Conservation (phyloP, 2,888 invertebrate species). For the Meiosimyza decipiens region DNA sequence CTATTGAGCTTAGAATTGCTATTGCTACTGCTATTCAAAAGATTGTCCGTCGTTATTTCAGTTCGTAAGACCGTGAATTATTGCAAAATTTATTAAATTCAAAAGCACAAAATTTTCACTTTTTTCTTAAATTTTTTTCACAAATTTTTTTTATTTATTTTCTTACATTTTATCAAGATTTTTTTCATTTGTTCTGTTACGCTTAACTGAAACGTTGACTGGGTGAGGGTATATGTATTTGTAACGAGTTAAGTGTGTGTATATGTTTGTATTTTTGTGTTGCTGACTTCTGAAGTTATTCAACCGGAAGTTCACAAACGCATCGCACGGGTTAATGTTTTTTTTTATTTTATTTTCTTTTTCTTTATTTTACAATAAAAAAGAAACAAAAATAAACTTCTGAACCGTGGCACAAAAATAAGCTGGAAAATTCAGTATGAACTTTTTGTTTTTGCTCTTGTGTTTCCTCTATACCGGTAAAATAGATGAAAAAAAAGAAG, state of each 20-base stretch:
- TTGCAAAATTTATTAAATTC: too few relatives aligned
- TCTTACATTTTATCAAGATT: constrained; percentile 4
- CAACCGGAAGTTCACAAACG: constrained; percentile 62
- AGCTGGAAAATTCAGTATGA: constrained; percentile 28
- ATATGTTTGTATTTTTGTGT: constrained; percentile 29
- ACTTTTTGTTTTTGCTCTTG: background rate
- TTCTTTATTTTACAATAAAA: constrained; percentile 41
- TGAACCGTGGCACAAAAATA: constrained; percentile 36
- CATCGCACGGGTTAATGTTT: constrained; percentile 35
- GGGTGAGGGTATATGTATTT: too few relatives aligned
- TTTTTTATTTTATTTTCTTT: constrained; percentile 31
- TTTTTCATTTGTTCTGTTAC: background rate
- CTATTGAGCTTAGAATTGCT: constrained; percentile 33
- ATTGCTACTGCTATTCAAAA: constrained; percentile 30
- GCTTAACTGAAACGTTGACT: background rate
- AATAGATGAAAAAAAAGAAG: constrained; percentile 24
- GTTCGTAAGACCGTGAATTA: too few relatives aligned
- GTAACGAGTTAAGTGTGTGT: background rate
- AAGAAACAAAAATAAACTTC: constrained; percentile 26
- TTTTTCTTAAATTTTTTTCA: background rate
- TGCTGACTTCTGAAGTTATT: constrained; percentile 53
- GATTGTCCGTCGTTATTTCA: constrained; percentile 20
- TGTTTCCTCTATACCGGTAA: background rate
- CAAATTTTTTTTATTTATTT: constrained; percentile 1
- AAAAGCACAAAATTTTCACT: too few relatives aligned